These are phyloP conservation scores for Neoniphon sammara DNA, from an alignment of 2,797 vertebrate species.

Conservation along the genomic window DNA sequence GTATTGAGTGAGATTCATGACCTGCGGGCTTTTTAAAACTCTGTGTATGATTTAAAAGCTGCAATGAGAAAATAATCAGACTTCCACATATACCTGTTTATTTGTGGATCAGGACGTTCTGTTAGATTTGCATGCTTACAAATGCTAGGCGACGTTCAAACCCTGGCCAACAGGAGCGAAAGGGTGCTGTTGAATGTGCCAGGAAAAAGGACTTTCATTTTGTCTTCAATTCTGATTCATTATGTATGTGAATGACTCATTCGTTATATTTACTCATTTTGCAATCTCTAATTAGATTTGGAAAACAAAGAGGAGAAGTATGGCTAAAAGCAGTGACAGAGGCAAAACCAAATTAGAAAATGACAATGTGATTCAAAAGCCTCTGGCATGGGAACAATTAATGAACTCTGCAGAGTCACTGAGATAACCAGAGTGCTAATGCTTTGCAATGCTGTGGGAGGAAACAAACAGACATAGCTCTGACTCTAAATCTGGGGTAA, in stretches of 20 bases:
- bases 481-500: slow-evolving; percentile 53
- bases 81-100: no score
- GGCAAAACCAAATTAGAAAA: slow-evolving; percentile 71
- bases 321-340: slow-evolving; percentile 65
- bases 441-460: slow-evolving; percentile 38
- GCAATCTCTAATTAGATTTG: slow-evolving; percentile 69
- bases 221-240: slow-evolving; percentile 35
- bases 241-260: slow-evolving; percentile 48
- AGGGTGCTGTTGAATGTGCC: slow-evolving; percentile 9
- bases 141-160: background rate
- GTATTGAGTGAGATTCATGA: no score
- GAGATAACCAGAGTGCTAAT: slow-evolving; percentile 60
- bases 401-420: slow-evolving; percentile 68
- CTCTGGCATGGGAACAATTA: slow-evolving; percentile 69
- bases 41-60: no score
- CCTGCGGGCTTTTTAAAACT: no score
- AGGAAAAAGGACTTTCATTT: slow-evolving; percentile 25
- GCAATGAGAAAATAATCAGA: no score
- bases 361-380: slow-evolving; percentile 68
- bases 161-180: slow-evolving; percentile 1
- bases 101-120: background rate
- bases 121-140: background rate
- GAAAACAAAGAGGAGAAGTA: slow-evolving; percentile 61
- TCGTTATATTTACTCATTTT: slow-evolving; percentile 57
- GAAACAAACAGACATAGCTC: slow-evolving; percentile 60